Conservation (phyloP, 2,797 vertebrate species). For the Telmatherina bonti region DNA sequence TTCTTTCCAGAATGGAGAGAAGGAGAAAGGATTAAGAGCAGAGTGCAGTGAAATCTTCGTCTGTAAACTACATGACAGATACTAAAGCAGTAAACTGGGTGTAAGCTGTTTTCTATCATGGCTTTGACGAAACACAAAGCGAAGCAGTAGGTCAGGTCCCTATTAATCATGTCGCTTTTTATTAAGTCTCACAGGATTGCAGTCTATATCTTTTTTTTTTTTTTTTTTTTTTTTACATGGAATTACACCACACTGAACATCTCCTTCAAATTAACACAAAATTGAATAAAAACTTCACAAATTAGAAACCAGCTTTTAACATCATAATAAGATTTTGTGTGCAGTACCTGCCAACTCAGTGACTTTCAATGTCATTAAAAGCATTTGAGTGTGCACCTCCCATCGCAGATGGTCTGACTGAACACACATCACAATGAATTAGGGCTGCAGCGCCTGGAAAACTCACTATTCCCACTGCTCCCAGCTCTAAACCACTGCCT, state of each 20-base stretch:
- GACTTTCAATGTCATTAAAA: conserved; percentile 44
- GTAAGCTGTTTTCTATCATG: conserved; percentile 41
- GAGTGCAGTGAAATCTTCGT: conserved; percentile 59
- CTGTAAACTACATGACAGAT: conserved; percentile 72
- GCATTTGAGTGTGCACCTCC: conserved; percentile 11
- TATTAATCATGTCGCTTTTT: conserved; percentile 29
- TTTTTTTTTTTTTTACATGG: neutral
- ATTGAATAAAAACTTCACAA: neutral
- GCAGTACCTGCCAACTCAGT: neutral
- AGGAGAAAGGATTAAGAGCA: conserved; percentile 53
- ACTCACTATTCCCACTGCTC: conserved; percentile 19
- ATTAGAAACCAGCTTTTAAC: neutral
- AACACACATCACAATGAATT: conserved; percentile 51
- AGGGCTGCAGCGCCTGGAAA: conserved; percentile 36
- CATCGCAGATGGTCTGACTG: conserved; percentile 54
- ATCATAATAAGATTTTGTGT: neutral
- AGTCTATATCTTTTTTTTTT: neutral
- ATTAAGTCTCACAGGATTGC: conserved; percentile 2
- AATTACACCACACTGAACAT: neutral
- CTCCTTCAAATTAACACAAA: neutral
- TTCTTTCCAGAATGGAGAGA: conserved; percentile 31
- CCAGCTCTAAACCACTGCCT: conserved; percentile 21
- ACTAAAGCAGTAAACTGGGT: conserved; percentile 52
- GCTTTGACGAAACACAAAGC: conserved; percentile 45
- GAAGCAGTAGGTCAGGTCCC: conserved; percentile 24